phyloP scores from a whole-genome alignment of 2,888 invertebrate species.

The Conops quadrifasciatus region DNA sequence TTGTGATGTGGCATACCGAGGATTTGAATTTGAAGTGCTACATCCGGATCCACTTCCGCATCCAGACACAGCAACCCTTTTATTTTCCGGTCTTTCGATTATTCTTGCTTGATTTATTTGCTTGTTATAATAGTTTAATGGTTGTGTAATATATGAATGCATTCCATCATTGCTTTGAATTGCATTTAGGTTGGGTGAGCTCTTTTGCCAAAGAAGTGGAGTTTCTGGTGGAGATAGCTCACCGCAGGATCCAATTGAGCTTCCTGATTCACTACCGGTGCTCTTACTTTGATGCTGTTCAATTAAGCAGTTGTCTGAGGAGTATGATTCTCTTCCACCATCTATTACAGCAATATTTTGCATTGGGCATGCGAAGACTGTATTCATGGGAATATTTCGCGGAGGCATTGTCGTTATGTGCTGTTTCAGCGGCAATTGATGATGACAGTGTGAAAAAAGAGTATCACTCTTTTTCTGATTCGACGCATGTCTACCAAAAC shows the following conservation, averaged over 20 bases:
- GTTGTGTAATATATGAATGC: constrained; percentile 49
- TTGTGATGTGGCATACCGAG: constrained; percentile 35
- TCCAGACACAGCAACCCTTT: constrained; percentile 43
- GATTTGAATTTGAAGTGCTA: constrained; percentile 42
- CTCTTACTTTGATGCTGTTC: constrained; percentile 54
- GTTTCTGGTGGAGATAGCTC: constrained; percentile 64
- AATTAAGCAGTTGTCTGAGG: constrained; percentile 46
- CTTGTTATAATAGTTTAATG: constrained; percentile 59
- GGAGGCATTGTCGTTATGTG: constrained; percentile 54
- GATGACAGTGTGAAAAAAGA: constrained; percentile 59
- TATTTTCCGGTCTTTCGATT: constrained; percentile 59
- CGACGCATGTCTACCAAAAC: constrained; percentile 58
- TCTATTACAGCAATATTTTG: constrained; percentile 59
- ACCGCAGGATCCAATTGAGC: constrained; percentile 64
- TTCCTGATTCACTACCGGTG: constrained; percentile 63
- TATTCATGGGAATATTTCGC: constrained; percentile 53
- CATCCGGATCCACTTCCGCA: constrained; percentile 43
- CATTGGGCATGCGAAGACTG: constrained; percentile 53
- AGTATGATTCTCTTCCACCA: constrained; percentile 42
- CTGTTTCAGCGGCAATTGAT: constrained; percentile 51
- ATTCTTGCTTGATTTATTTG: constrained; percentile 58
- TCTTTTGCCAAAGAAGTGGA: constrained; percentile 55
- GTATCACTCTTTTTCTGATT: constrained; percentile 59
- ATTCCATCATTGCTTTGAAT: constrained; percentile 47
- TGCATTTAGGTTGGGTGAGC: constrained; percentile 45